Evolutionary conservation across 2,888 invertebrate species (phyloP).

Genomic region (Orthosia gothica): DNA sequence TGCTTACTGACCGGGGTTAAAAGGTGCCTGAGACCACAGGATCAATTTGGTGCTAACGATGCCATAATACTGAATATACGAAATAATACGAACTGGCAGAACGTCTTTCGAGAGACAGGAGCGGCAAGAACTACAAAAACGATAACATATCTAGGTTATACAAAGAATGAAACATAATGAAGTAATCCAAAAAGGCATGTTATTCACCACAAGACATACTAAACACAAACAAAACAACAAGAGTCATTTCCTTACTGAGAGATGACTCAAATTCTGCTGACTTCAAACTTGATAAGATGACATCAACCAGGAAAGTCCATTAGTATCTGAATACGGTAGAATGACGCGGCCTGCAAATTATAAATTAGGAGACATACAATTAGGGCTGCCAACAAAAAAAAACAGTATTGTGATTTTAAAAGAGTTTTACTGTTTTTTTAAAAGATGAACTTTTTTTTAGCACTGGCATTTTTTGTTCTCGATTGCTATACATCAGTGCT

Average conservation of each 20-base stretch:
- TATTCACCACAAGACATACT: background rate
- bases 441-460: too few relatives aligned
- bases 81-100: too few relatives aligned
- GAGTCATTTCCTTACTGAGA: constrained; percentile 35
- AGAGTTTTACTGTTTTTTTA: too few relatives aligned
- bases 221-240: constrained; percentile 16
- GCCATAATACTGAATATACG: too few relatives aligned
- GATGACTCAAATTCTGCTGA: constrained; percentile 46
- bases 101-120: background rate
- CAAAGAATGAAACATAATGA: background rate
- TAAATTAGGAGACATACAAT: constrained; percentile 31
- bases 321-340: constrained; percentile 34
- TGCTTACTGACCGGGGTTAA: background rate
- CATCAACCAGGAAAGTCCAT: constrained; percentile 54
- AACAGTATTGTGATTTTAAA: too few relatives aligned
- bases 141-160: background rate
- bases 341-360: constrained; percentile 25
- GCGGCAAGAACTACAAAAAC: background rate
- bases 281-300: constrained; percentile 51
- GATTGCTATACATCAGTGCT: too few relatives aligned
- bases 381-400: too few relatives aligned
- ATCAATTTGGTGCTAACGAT: too few relatives aligned
- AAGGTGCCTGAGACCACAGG: background rate
- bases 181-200: constrained; percentile 8
- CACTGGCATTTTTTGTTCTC: too few relatives aligned